Percentiles rank a stretch among this genome's conserved stretches.
These are phyloP conservation scores for Chelonoidis abingdonii DNA, from an alignment of 2,113 vertebrate species.

Conservation along the genomic window DNA sequence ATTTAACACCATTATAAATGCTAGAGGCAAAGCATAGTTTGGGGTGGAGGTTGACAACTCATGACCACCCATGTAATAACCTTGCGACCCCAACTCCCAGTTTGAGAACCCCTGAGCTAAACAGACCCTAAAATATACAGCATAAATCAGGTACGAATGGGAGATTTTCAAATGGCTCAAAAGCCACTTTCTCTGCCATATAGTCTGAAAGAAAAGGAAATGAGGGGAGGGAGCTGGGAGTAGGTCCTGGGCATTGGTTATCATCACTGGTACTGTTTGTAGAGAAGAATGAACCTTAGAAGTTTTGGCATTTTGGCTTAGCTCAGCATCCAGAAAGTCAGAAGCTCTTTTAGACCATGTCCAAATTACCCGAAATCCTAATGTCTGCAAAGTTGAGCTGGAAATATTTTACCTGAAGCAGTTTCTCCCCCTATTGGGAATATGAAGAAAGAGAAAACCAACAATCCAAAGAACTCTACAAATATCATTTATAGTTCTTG, in stretches of 20 bases:
- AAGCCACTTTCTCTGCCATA: not conserved
- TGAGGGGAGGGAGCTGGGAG: not conserved
- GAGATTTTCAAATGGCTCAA: not conserved
- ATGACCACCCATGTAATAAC: too few relatives aligned
- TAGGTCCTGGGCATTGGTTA: not conserved
- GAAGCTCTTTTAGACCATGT: not conserved
- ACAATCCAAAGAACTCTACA: not conserved
- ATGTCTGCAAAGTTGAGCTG: not conserved
- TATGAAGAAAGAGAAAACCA: not conserved
- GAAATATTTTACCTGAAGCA: not conserved
- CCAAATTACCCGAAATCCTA: not conserved
- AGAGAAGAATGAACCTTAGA: fast-evolving
- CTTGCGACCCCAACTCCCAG: too few relatives aligned
- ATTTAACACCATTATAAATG: too few relatives aligned
- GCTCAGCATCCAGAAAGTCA: not conserved
- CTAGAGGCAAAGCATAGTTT: too few relatives aligned
- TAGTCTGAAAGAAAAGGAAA: not conserved
- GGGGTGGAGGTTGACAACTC: too few relatives aligned
- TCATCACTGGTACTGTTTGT: not conserved
- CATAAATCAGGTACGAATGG: not conserved
- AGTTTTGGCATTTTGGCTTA: not conserved
- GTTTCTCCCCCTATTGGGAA: not conserved
- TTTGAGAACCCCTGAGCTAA: not conserved
- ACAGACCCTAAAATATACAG: not conserved
- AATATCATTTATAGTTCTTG: fast-evolving